A percentile compares a stretch with the other conserved stretches of the same genome.
Evolutionary conservation across 2,797 vertebrate species (phyloP).

Genomic region (Apogon talboti): DNA sequence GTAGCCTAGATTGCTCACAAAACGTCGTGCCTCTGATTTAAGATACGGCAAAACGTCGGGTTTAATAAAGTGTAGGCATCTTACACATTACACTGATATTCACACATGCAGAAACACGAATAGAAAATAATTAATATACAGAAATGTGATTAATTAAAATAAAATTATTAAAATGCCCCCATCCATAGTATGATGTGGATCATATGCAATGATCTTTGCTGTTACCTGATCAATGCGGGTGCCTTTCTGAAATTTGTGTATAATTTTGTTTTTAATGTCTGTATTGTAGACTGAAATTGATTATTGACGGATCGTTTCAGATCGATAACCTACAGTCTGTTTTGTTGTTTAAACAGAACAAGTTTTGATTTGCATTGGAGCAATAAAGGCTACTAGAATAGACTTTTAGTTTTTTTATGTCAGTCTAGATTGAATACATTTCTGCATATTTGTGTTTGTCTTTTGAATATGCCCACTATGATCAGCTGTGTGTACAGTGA

Average conservation of each 20-base stretch:
- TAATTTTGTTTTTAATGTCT: neutral
- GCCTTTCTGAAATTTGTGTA: neutral
- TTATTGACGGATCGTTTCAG: neutral
- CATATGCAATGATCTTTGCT: too few species aligned
- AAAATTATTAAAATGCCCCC: too few species aligned
- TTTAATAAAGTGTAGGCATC: too few species aligned
- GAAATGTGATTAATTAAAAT: too few species aligned
- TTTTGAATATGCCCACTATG: constrained; percentile 34
- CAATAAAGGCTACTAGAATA: constrained; percentile 6
- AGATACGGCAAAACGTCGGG: too few species aligned
- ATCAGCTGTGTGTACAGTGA: constrained; percentile 9
- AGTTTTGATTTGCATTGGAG: neutral
- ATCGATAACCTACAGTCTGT: neutral
- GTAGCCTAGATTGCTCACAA: too few species aligned
- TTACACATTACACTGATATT: too few species aligned
- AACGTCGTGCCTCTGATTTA: too few species aligned
- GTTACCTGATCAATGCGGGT: neutral
- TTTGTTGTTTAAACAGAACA: neutral
- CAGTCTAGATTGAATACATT: constrained; percentile 30
- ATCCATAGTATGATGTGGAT: too few species aligned
- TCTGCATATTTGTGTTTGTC: constrained; percentile 41
- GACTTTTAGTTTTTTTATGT: constrained; percentile 1
- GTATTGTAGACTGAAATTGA: neutral
- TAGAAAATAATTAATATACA: too few species aligned
- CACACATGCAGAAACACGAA: too few species aligned